A percentile compares a stretch with the other conserved stretches of the same genome.
phyloP scores from a whole-genome alignment of 2,797 vertebrate species.

The Ctenopoma kingsleyae region DNA sequence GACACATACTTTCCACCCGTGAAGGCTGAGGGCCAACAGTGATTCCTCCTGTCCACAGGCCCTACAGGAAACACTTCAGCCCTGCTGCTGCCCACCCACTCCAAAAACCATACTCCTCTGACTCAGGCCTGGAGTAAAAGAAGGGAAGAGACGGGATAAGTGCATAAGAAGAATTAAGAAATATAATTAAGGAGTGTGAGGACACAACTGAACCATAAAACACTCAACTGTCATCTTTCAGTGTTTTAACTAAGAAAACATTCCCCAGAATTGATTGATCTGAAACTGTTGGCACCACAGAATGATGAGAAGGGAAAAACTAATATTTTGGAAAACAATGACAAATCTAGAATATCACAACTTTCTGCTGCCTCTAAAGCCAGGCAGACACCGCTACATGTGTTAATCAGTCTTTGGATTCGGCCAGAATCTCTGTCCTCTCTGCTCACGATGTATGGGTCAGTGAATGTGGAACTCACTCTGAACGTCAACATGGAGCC shows the following conservation, averaged over 20 bases:
- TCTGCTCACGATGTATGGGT: no score
- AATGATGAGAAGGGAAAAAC: background rate
- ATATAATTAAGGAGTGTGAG: background rate
- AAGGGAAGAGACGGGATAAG: slow-evolving; percentile 17
- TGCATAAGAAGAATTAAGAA: background rate
- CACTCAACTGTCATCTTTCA: no score
- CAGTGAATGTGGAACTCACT: no score
- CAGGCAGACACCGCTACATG: no score
- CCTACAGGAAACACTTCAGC: slow-evolving; percentile 95
- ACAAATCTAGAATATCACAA: no score
- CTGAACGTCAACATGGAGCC: no score
- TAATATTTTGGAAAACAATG: background rate
- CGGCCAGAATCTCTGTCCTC: no score
- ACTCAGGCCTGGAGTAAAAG: slow-evolving; percentile 71
- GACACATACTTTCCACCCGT: slow-evolving; percentile 99
- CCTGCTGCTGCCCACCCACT: slow-evolving; percentile 88
- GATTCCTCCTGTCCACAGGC: slow-evolving; percentile 95
- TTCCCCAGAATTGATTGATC: background rate
- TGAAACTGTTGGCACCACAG: background rate
- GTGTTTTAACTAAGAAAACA: background rate
- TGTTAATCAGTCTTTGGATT: no score
- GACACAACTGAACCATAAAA: background rate
- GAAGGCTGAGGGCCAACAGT: slow-evolving; percentile 90
- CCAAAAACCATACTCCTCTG: slow-evolving; percentile 61
- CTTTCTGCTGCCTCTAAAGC: no score